Evolutionary conservation across 2,888 invertebrate species (phyloP), one percentile per base, ranked within the genome.

Genomic region (Orchesellides sinensis): DNA sequence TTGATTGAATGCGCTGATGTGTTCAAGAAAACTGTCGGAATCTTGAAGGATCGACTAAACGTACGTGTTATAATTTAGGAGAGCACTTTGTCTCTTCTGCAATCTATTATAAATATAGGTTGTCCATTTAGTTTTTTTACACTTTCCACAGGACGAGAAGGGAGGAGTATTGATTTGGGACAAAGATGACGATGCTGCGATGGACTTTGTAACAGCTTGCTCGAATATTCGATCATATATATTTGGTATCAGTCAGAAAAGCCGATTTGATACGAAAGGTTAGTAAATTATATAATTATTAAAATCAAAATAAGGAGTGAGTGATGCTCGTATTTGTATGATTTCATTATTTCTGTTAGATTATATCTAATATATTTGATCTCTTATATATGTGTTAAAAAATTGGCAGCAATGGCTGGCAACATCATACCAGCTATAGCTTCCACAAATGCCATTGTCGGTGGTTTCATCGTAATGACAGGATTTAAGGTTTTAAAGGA

Each of bases 381-480:
- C n/a, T 35, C 23, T 49, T 6, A 47, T 59, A 8, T 35, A 12
- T 45, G 8, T 61, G 19, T 63, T 90, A n/a, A n/a, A n/a, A n/a
- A n/a, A n/a, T n/a, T n/a, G n/a, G 59, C 90, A 95, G 95, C 99
- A 0, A 99, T 99, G 96, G 99, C 99, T 0, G 99, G 99, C 17
- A 99, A 99, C 90, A 99, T 99, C 88, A 98, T 99, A 89, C 99
- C 99, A 6, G 99, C 99, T 0, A 99, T 99, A 89, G 99, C 99
- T 5, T 98, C 99, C 0, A 98, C 99, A 0, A 99, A 99, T 90
- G 99, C 99, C 0, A 96, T 99, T 80, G 95, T 99, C 40, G 98
- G 98, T 0, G 99, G 98, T 0, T 92, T 99, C n/a, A 96, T 98
- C 0, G 96, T 98, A 0, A 91, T 98, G 72, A 95, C 97, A 84